These are phyloP conservation scores for Corbicula japonica DNA, from an alignment of 2,888 invertebrate genomes.

Conservation along the genomic window DNA sequence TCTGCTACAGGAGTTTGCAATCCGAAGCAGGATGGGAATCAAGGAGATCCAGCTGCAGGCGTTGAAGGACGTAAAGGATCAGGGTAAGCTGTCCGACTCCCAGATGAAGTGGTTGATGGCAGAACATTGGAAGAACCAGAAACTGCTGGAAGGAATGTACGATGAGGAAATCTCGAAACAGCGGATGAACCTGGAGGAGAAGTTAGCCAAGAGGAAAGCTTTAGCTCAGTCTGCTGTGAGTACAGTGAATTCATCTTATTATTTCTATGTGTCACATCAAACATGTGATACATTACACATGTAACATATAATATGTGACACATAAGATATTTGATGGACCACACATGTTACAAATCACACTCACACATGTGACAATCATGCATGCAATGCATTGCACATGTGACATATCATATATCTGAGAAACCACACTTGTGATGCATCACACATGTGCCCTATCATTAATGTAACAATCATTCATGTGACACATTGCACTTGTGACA, in stretches of 20 bases:
- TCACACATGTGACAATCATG: no score
- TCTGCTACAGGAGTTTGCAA: conserved; percentile 83
- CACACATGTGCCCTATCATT: no score
- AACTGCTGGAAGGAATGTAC: conserved; percentile 79
- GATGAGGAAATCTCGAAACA: conserved; percentile 85
- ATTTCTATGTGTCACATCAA: no score
- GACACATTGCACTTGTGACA: no score
- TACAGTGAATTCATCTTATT: conserved; percentile 17
- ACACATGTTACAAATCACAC: no score
- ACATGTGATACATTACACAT: no score
- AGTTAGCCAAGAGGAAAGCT: conserved; percentile 81
- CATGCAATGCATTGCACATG: no score
- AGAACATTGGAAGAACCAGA: conserved; percentile 80
- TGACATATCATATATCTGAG: no score
- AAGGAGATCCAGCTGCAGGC: conserved; percentile 81
- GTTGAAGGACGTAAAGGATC: conserved; percentile 72
- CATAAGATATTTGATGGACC: no score
- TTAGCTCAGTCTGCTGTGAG: conserved; percentile 82
- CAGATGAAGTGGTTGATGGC: conserved; percentile 84
- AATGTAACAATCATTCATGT: no score
- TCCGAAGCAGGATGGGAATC: conserved; percentile 81
- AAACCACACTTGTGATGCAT: no score
- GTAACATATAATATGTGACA: no score
- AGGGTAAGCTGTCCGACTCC: conserved; percentile 76
- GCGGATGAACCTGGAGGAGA: conserved; percentile 84